These are phyloP conservation scores for Fratercula arctica DNA, from an alignment of 2,797 vertebrate genomes.

Conservation along the genomic window DNA sequence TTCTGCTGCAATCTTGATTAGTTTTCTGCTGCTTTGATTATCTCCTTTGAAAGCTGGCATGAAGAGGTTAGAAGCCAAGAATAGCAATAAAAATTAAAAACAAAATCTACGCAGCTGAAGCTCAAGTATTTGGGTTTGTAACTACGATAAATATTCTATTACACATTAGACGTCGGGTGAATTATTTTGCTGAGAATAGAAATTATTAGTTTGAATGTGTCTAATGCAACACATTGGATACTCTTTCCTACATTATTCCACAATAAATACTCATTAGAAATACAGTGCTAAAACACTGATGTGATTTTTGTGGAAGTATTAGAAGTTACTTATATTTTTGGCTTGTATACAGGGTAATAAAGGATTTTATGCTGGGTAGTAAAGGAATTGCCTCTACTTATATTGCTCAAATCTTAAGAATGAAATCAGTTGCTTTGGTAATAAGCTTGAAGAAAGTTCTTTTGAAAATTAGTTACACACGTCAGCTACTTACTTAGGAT, in stretches of 20 bases:
- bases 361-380: not conserved
- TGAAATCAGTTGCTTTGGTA: slow-evolving; percentile 23
- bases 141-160: not conserved
- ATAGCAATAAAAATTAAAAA: not conserved
- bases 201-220: not conserved
- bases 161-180: not conserved
- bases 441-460: slow-evolving; percentile 21
- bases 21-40: slow-evolving; percentile 27
- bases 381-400: slow-evolving; percentile 18
- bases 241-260: not conserved
- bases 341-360: not conserved
- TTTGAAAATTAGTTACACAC: slow-evolving; percentile 31
- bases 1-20: slow-evolving; percentile 24
- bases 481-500: slow-evolving; percentile 1
- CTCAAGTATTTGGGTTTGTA: not conserved
- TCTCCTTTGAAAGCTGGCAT: not conserved
- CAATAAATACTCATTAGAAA: not conserved
- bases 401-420: not conserved
- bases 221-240: not conserved
- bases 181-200: not conserved
- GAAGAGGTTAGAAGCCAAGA: slow-evolving; percentile 1
- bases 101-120: not conserved
- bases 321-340: not conserved
- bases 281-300: not conserved
- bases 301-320: not conserved